Base-by-base conservation (phyloP, 2,888 invertebrate species). In the Netelia fuscicornis region DNA sequence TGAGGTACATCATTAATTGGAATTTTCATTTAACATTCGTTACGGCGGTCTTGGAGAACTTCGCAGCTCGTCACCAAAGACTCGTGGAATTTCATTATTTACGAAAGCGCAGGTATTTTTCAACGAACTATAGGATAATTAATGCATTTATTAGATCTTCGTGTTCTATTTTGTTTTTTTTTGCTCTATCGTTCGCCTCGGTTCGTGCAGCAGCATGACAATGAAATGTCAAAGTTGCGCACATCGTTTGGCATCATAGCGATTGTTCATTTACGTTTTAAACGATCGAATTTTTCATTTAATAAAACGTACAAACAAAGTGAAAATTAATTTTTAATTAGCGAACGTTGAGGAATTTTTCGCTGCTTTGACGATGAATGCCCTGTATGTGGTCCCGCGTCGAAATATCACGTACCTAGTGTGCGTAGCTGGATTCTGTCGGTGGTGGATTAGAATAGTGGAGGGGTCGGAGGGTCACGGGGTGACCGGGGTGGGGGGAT, bases 1-100 rank as follows among this genome's bases (percentile, higher is more conserved):
- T 11, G 10, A 67, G 30, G 48, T 44, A 44, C 20, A 56, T 44
- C 70, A 44, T 71, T 77, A 71, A 72, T 77, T 77, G 64, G 20
- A 80, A 71, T 42, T 83, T 68, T 74, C 37, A 30, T 68, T 71
- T 58, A 42, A 48, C 60, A 17, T 20, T 17, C 20, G 8, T 20
- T n/a, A n/a, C 13, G 62, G 17, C 20, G 67, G 17, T 11, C 44
- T 23, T 23, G 68, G 13, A 62, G 52, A 64, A 75, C 8, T 37
- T 56, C 56, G 70, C 11, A 17, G 25, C 10, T n/a, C 2, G 54
- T 52, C 17, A 23, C 11, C 37, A 37, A 25, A 30, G 30, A 58
- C 60, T 11, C 44, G 17, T 81, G 76, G 64, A 71, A 72, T 77
- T 44, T 82, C 58, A 71, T 65, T 58, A 68, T 81, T 76, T 70